Percentiles rank a stretch among this genome's conserved stretches.
Evolutionary conservation across 2,113 vertebrate genomes (phyloP).

Genomic region (Atlantisia rogersi): DNA sequence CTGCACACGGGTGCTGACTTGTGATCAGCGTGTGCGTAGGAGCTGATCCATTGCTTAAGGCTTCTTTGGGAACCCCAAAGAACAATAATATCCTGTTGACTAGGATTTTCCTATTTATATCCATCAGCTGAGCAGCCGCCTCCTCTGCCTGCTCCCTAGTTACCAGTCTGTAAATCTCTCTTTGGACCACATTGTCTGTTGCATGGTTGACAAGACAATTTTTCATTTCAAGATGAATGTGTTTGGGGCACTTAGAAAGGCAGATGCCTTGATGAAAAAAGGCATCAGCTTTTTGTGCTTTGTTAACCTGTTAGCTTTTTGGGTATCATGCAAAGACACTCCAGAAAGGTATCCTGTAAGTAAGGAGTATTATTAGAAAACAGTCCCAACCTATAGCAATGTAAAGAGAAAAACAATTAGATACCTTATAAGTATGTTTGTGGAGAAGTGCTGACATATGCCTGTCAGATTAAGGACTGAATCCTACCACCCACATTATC

Average conservation of each 20-base stretch:
- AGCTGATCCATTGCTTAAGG: slow-evolving; percentile 45
- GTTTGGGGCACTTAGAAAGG: not conserved
- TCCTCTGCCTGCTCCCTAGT: slow-evolving; percentile 42
- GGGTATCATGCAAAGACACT: not conserved
- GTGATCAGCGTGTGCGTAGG: not conserved
- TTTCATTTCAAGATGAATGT: not conserved
- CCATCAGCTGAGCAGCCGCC: slow-evolving; percentile 24
- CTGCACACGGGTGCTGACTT: not conserved
- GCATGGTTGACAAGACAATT: not conserved
- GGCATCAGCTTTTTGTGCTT: not conserved
- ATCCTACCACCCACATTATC: not conserved
- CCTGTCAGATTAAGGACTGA: not conserved
- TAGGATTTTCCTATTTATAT: slow-evolving; percentile 64
- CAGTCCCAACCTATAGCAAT: not conserved
- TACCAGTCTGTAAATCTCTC: slow-evolving; percentile 23
- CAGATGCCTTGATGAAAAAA: not conserved
- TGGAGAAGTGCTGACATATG: not conserved
- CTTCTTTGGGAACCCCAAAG: slow-evolving; percentile 60
- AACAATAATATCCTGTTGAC: slow-evolving; percentile 62
- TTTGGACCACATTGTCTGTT: not conserved
- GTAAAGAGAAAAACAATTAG: not conserved
- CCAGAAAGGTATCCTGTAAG: not conserved
- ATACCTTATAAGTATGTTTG: not conserved
- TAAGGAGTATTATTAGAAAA: not conserved
- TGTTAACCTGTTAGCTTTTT: not conserved